Evolutionary conservation across 2,113 vertebrate species (phyloP).

Genomic region (Grammomys dolichurus): DNA sequence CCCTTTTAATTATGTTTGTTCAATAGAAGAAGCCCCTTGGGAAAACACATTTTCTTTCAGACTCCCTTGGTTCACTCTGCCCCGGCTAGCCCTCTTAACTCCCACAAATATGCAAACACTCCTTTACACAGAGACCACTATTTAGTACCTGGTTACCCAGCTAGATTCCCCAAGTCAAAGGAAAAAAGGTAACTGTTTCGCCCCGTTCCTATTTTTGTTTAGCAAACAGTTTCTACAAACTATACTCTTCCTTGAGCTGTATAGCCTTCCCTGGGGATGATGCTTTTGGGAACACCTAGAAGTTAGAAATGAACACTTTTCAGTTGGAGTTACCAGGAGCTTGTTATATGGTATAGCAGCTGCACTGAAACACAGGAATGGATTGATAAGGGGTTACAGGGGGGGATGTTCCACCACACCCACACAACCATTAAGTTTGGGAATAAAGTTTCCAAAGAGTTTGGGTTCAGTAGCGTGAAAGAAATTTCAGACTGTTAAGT

Average conservation of each 20-base stretch:
- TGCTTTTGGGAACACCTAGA: not conserved
- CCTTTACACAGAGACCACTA: constrained; percentile 11
- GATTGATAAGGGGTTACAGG: not conserved
- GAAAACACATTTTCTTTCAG: not conserved
- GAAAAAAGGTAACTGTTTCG: not conserved
- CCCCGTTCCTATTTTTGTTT: constrained; percentile 44
- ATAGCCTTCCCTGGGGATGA: not conserved
- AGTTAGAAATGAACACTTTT: not conserved
- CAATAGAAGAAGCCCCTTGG: not conserved
- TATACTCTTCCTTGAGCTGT: not conserved
- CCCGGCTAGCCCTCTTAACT: not conserved
- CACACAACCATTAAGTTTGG: not conserved
- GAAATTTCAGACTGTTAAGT: constrained; percentile 63
- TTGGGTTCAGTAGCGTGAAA: not conserved
- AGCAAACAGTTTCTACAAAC: constrained; percentile 18
- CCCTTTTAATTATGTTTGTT: not conserved
- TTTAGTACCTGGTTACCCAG: not conserved
- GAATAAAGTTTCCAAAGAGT: constrained; percentile 60
- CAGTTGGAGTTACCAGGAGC: not conserved
- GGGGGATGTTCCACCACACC: not conserved
- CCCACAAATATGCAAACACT: not conserved
- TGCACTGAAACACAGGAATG: not conserved
- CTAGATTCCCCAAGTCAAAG: not conserved
- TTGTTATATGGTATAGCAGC: not conserved
- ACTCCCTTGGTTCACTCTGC: not conserved